phyloP scores from a whole-genome alignment of 2,113 vertebrate species.

The Thymallus thymallus region DNA sequence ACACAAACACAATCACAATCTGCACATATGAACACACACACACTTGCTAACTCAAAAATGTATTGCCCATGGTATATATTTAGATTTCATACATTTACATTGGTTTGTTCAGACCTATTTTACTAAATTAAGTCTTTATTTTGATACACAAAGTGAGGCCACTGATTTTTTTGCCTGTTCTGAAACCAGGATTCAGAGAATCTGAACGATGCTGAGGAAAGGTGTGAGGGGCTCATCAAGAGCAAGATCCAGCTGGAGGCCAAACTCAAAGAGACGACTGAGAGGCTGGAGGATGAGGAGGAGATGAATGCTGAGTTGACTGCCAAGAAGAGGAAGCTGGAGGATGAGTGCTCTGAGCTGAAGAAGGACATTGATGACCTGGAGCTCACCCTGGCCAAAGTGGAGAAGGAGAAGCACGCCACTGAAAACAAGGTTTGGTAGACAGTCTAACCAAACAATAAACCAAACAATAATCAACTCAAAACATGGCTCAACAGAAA shows the following conservation, averaged over 20 bases:
- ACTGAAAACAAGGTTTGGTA: neutral
- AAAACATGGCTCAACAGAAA: no score
- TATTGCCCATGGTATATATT: no score
- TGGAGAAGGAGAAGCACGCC: conserved; percentile 1
- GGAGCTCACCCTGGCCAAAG: neutral
- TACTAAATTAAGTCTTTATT: no score
- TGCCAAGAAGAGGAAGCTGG: conserved; percentile 3
- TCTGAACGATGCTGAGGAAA: conserved; percentile 1
- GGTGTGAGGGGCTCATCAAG: neutral
- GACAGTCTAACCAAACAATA: neutral
- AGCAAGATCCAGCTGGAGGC: conserved; percentile 3
- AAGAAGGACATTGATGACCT: conserved; percentile 4
- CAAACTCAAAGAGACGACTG: conserved; percentile 1
- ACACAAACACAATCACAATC: no score
- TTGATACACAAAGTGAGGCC: no score
- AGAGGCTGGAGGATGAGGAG: conserved; percentile 1
- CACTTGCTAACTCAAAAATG: no score
- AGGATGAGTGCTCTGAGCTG: neutral
- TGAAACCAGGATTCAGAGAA: neutral
- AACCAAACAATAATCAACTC: no score
- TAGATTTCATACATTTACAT: no score
- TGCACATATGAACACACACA: no score
- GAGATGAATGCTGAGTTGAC: conserved; percentile 2
- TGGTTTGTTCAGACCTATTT: no score
- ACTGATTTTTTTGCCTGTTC: neutral